These are phyloP conservation scores for Bombus sylvicola DNA, from an alignment of 1,140 invertebrate species.

Conservation along the genomic window DNA sequence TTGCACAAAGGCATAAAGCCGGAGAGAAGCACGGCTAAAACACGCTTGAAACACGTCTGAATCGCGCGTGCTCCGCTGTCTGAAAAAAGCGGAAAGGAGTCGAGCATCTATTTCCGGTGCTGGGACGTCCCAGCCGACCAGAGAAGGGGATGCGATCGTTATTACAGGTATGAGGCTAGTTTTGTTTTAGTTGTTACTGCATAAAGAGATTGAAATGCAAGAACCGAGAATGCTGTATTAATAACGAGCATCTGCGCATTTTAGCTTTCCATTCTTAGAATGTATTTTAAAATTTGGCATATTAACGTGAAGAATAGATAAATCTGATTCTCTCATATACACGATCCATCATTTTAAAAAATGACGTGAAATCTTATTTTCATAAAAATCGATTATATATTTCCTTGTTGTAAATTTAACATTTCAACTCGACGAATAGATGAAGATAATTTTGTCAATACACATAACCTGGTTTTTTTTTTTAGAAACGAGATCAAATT, in stretches of 20 bases:
- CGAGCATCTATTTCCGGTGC: constrained; percentile 46
- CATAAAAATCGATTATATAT: no score
- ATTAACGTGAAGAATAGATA: no score
- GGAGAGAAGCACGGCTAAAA: background rate
- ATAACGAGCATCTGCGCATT: no score
- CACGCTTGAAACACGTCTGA: background rate
- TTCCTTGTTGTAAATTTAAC: no score
- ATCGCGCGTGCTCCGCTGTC: constrained; percentile 11
- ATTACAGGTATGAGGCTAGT: constrained; percentile 48
- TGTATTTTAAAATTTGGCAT: no score
- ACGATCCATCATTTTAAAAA: no score
- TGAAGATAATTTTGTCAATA: background rate
- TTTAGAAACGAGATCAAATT: background rate
- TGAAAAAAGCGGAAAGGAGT: constrained; percentile 51
- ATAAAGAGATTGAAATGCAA: background rate
- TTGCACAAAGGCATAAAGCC: constrained; percentile 42
- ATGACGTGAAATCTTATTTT: no score
- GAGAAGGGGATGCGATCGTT: background rate
- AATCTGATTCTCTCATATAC: no score
- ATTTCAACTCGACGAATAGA: no score
- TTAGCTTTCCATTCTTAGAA: no score
- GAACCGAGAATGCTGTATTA: background rate
- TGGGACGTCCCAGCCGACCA: background rate
- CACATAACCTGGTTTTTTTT: background rate
- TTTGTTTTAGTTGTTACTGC: background rate